These are phyloP conservation scores for Spisula subtruncata DNA, from an alignment of 2,888 invertebrate genomes.

Conservation along the genomic window DNA sequence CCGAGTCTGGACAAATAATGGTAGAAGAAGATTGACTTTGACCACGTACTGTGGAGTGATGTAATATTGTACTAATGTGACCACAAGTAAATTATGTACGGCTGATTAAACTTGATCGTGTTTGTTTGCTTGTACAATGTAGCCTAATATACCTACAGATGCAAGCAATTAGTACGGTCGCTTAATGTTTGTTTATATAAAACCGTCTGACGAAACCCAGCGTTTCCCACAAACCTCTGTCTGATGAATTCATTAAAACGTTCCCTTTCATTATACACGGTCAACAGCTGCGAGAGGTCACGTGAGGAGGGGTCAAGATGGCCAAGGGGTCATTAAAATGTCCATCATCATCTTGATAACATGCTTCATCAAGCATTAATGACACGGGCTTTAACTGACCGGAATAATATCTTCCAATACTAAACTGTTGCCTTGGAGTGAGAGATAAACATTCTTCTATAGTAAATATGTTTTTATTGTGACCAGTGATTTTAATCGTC, in stretches of 20 bases:
- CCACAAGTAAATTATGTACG: not conserved
- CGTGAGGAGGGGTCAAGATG: slow-evolving; percentile 57
- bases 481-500: not conserved
- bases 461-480: not conserved
- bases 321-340: slow-evolving; percentile 61
- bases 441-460: not conserved
- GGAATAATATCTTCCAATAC: slow-evolving; percentile 29
- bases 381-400: slow-evolving; percentile 40
- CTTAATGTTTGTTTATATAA: not conserved
- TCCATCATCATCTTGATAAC: slow-evolving; percentile 54
- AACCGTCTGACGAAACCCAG: slow-evolving; percentile 9
- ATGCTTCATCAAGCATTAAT: slow-evolving; percentile 51
- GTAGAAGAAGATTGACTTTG: not conserved
- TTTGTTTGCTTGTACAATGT: not conserved
- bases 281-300: slow-evolving; percentile 59
- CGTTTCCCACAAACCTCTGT: slow-evolving; percentile 32
- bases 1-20: not conserved
- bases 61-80: not conserved
- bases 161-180: not conserved
- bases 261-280: slow-evolving; percentile 48
- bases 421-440: slow-evolving; percentile 39
- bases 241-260: slow-evolving; percentile 47
- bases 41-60: not conserved
- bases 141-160: not conserved
- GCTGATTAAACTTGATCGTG: not conserved